phyloP scores from a whole-genome alignment of 2,888 invertebrate genomes.

The Drepanosiphum platanoidis region DNA sequence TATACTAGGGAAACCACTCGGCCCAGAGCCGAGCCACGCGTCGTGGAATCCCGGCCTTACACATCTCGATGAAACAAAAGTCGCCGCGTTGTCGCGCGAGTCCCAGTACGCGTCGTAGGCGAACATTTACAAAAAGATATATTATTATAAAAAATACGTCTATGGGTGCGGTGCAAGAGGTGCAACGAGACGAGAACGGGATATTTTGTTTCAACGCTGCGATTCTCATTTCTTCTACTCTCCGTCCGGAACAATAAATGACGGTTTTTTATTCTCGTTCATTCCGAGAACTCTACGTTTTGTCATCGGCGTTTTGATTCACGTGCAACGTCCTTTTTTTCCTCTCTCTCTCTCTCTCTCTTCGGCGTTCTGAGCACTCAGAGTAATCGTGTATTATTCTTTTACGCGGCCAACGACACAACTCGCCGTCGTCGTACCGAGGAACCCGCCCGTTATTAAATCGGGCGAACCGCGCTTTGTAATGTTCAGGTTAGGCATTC shows the following conservation, averaged over 20 bases:
- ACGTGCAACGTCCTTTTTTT: neutral
- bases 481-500: too few relatives aligned
- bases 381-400: neutral
- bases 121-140: neutral
- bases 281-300: neutral
- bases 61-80: too few relatives aligned
- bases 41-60: too few relatives aligned
- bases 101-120: neutral
- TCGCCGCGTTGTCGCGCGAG: too few relatives aligned
- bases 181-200: neutral
- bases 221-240: neutral
- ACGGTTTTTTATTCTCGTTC: neutral
- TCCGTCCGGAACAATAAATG: neutral
- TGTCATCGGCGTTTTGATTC: neutral
- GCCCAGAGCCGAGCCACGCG: too few relatives aligned
- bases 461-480: too few relatives aligned
- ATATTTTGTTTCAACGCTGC: neutral
- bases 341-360: too few relatives aligned
- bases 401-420: too few relatives aligned
- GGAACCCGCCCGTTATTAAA: too few relatives aligned
- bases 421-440: too few relatives aligned
- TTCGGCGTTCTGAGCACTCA: neutral
- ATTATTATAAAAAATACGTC: neutral
- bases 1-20: too few relatives aligned
- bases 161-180: neutral